Percentiles rank a stretch among this genome's conserved stretches.
Conservation (phyloP, 2,113 vertebrate species). For the Mesoclemmys tuberculata region DNA sequence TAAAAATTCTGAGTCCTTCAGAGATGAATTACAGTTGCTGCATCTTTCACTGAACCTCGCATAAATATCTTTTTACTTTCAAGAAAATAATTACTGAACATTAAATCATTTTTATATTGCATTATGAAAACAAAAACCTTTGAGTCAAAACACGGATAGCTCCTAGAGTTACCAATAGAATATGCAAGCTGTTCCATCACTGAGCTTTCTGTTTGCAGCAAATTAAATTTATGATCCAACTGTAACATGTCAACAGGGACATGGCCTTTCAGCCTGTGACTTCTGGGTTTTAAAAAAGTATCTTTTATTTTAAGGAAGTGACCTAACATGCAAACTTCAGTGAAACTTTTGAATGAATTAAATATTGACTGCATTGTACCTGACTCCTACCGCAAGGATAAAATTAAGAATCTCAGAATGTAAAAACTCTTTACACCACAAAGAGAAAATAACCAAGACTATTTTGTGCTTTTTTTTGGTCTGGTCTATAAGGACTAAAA, state of each 20-base stretch:
- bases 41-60: conserved; percentile 53
- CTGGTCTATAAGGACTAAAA: not conserved
- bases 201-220: not conserved
- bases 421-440: not conserved
- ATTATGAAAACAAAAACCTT: conserved; percentile 50
- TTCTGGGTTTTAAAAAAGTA: not conserved
- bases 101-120: conserved; percentile 62
- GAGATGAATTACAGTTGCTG: conserved; percentile 50
- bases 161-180: conserved; percentile 8
- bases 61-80: conserved; percentile 51
- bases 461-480: not conserved
- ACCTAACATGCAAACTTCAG: not conserved
- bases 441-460: not conserved
- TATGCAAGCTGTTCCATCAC: not conserved
- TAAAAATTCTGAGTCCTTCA: conserved; percentile 22
- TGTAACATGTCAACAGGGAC: not conserved
- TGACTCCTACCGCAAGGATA: not conserved
- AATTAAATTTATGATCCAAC: not conserved
- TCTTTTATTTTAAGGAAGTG: not conserved
- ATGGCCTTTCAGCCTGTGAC: not conserved
- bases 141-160: not conserved
- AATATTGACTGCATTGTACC: rapidly evolving
- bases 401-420: not conserved
- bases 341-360: not conserved
- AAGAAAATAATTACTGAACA: conserved; percentile 66